Evolutionary conservation across 2,797 vertebrate species (phyloP), one percentile per base, ranked within the genome.

Genomic region (Lateolabrax maculatus): DNA sequence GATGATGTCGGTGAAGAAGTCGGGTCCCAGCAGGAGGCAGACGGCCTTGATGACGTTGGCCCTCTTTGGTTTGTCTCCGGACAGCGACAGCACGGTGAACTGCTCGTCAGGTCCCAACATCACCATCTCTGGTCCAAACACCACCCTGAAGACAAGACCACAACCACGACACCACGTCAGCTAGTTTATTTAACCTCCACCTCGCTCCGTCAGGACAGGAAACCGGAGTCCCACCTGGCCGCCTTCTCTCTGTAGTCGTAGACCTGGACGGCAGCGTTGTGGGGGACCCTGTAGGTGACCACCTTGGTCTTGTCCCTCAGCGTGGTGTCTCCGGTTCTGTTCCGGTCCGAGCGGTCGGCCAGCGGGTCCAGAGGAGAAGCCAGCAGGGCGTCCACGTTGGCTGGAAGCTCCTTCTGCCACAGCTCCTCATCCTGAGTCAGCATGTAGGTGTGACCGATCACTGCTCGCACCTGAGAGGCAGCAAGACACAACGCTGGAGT

Each of bases 1-100:
- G 94, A 98, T 97, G 85, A 98, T 87, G 46, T 98, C 97, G 0
- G 97, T 97, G 83, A 94, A 98, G 94, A 98, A 98, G 92, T 98
- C 97, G 0, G 97, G 97, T 0, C 97, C 97, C 5, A 98, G 95
- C 73, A 98, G 96, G 19, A 98, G 94, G 75, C 97, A 98, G 72
- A 97, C 67, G 0, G 95, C 94, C 10, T 97, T 97, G 83, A 96
- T 97, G 72, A 96, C 94, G 0, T 97, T 97, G 61, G 97, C 88
- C 15, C 94, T 90, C 87, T 98, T 98, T 21, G 97, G 97, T 58
- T 96, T 95, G 66, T 96, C 96, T 0, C 96, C 97, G 0, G 97
- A 98, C 56, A 98, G 96, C 8, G 97, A 97, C 79, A 98, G 83
- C 11, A 98, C 86, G 0, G 97, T 98, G 92, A 98, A 97, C 93